Evolutionary conservation across 2,113 vertebrate genomes (phyloP), one percentile per base, ranked within the genome.

Genomic region (Cryptomyrus ogoouensis): DNA sequence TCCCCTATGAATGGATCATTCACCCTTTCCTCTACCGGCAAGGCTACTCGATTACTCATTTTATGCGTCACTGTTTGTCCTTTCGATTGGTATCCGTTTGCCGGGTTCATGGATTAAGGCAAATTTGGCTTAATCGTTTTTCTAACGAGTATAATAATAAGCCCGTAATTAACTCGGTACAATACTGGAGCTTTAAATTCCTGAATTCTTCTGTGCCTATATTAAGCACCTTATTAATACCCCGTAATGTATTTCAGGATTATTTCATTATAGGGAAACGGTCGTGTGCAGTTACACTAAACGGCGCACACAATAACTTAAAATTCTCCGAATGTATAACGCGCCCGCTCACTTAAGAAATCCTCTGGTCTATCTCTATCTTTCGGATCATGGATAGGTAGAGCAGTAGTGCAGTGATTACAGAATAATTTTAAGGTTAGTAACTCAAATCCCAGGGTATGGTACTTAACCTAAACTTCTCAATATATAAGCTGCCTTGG

Each of bases 151-250:
- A 39, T 31, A 70, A 70, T 31, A 74, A 74, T 74, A 74, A 35
- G 66, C 13, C 66, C 74, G 13, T 12, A 42, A 42, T 80, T 77
- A 77, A 80, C 17, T 35, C 70, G 3, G 70, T 39, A 77, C 31
- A 80, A 19, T 42, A 21, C 74, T 42, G 74, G 74, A 80, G 31
- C 35, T 80, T 80, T 17, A 80, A 80, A 80, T 70, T 70, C 62
- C 35, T 17, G 39, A 80, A 80, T 80, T 80, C 74, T 42, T 80
- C 74, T 35, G 31, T 21, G 74, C 31, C 74, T 80, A 80, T 39
- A 80, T 80, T 80, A 80, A 80, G 74, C 74, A 80, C 74, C 74
- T 80, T 80, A 80, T 39, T 42, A 80, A 39, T 80, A 80, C 42
- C 74, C 31, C 15, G 31, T 80, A 80, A 42, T 80, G 35, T 39